These are phyloP conservation scores for Erinaceus europaeus DNA, from an alignment of 2,113 vertebrate species.

Conservation along the genomic window DNA sequence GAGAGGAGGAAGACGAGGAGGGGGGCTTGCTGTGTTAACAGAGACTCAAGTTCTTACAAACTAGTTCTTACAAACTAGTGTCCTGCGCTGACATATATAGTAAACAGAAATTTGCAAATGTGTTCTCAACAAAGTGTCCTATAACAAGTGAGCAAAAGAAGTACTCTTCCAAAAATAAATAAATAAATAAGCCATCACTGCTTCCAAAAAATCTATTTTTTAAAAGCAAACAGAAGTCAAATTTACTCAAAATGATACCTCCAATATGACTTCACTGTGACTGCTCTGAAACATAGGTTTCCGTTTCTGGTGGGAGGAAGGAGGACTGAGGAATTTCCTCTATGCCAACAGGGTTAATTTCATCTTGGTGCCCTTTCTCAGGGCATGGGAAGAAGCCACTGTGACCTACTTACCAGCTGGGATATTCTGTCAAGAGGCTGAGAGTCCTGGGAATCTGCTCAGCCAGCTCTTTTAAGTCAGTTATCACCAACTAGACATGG, in stretches of 20 bases:
- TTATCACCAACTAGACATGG: neutral
- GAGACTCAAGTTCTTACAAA: too few species aligned
- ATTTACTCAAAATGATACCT: conserved; percentile 20
- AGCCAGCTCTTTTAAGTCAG: neutral
- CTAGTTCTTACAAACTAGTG: neutral
- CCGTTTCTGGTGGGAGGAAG: neutral
- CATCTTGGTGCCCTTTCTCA: conserved; percentile 44
- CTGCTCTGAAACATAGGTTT: neutral
- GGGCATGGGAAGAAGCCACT: conserved; percentile 60
- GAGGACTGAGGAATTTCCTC: neutral
- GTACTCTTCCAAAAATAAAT: neutral
- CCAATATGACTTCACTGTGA: conserved; percentile 29
- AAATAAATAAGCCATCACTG: too few species aligned
- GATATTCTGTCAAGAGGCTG: conserved; percentile 55
- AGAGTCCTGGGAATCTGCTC: conserved; percentile 51
- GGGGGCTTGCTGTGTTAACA: neutral
- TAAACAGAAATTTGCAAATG: neutral
- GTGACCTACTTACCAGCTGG: conserved; percentile 34
- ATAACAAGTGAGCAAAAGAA: conserved; percentile 10
- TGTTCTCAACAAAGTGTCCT: neutral
- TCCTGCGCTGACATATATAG: neutral
- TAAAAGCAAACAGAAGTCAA: conserved; percentile 36
- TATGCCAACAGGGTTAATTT: neutral
- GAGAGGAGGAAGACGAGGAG: neutral
- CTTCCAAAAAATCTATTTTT: conserved; percentile 55